Evolutionary conservation across 2,113 vertebrate genomes (phyloP), one percentile per base, ranked within the genome.

Genomic region (Brachyhypopomus occidentalis): DNA sequence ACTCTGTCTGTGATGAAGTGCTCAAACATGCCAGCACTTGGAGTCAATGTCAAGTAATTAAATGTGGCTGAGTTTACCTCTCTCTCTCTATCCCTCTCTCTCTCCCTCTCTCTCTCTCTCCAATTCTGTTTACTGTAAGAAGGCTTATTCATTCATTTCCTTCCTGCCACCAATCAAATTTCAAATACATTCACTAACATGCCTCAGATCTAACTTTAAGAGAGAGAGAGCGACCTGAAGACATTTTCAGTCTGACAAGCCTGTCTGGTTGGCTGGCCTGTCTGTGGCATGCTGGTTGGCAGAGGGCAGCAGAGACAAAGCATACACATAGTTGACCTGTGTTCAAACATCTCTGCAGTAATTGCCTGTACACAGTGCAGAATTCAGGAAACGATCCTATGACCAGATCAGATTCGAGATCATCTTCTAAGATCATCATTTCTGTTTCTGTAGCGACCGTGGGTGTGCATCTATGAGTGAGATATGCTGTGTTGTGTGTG

Each of bases 21-120:
- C 16, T 59, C 52, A 36, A 78, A 63, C 52, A 6, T 70, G 48
- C 64, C 77, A 78, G 62, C 62, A 77, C 75, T 77, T 77, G 75
- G 76, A 36, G 34, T 25, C 55, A 70, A 48, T 78, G 30, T 78
- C n/a, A 58, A 30, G 64, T 78, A 20, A 58, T 69, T 67, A 23
- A 55, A 41, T 69, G 63, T 36, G 19, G 22, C 23, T 78, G 16
- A 34, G 45, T 41, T 36, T 45, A 6, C 17, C 16, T 56, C 45
- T 20, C 17, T 56, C 45, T 19, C 16, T 73, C 48, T 62, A 7
- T 58, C 12, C 20, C 58, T 55, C 66, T 41, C 34, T 41, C 36
- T 70, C 34, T 70, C 66, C 30, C 25, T 66, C 19, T 66, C 30
- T 59, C 22, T 41, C 22, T 69, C 14, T 55, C 7, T n/a, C 66